Base-by-base conservation (phyloP, 2,888 invertebrate genomes). In the Drosophila colorata region DNA sequence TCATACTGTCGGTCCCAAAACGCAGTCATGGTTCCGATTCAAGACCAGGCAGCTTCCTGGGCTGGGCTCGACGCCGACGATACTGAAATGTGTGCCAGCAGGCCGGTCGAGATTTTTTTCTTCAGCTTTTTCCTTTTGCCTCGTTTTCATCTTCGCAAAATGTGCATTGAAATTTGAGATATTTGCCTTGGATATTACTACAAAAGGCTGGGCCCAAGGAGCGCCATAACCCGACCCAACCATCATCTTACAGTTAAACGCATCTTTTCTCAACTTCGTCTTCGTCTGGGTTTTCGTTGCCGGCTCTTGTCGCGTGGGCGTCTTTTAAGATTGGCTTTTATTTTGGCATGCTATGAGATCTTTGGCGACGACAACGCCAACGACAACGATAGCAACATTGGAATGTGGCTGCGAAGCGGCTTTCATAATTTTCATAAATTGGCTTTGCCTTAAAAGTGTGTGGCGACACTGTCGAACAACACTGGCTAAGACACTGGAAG, bases 131-230 rank as follows among this genome's bases (percentile, higher is more conserved):
- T 33, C 38, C 18, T 20, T 47, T 48, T 40, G 20, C 9, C 18
- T 43, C 53, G 40, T 55, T 58, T 68, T 55, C 59, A 55, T 59
- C 33, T 57, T 70, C 55, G 69, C 72, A 53, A 74, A 73, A 68
- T 78, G 69, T 82, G 78, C 84, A 69, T 78, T 82, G 85, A 86
- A 85, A 85, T 86, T 85, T 84, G 85, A 85, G 87, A 85, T 86
- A 85, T 80, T 85, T 77, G 74, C 69, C 78, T 73, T 80, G 84
- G 84, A 86, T 85, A 81, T 77, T 77, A 70, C 77, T 80, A 78
- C 78, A 78, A 83, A 78, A 78, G 83, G 85, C 80, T 35, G 58
- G 71, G 70, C 73, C 63, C 31, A 73, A 69, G 78, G 78, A 75
- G 78, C 69, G 75, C 64, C 70, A 59, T 51, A 52, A 44, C 31